Base-by-base conservation (phyloP, 1,140 invertebrate genomes). In the Eriocheir sinensis region DNA sequence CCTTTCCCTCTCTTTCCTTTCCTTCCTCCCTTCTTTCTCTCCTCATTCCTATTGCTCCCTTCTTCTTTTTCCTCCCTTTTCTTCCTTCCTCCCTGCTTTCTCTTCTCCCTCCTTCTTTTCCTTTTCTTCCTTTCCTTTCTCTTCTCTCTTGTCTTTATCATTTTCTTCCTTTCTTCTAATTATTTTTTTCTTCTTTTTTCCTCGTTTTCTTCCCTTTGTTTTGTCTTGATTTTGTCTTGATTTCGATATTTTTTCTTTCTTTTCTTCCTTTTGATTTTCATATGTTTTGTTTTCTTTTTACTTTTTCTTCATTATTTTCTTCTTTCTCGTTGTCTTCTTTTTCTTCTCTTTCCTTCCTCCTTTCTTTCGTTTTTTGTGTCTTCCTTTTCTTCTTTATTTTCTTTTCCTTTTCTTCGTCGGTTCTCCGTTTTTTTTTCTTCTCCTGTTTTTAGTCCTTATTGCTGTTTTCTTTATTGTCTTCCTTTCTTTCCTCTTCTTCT, bases 21-120 rank as follows among this genome's bases (percentile, higher is more conserved):
- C n/a, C n/a, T n/a, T 72, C n/a, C n/a, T n/a, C 60, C 60, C n/a
- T 72, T n/a, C 60, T 72, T 72, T n/a, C 60, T n/a, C 60, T 72
- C 60, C n/a, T 72, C 60, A n/a, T 72, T 72, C 60, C 60, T 72
- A 15, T n/a, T n/a, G 12, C n/a, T n/a, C 60, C 60, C n/a, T n/a
- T 72, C 60, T 72, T n/a, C n/a, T n/a, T 72, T 72, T n/a, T 72
- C n/a, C n/a, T n/a, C n/a, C 60, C 60, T n/a, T 72, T n/a, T 72
- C n/a, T 72, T n/a, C 12, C n/a, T n/a, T 72, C n/a, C 60, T 72
- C 60, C n/a, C 60, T n/a, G 12, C 60, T 15, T n/a, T 72, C 60
- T n/a, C n/a, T 72, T n/a, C n/a, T 72, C 60, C 60, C n/a, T 72
- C 60, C 60, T n/a, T 72, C n/a, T n/a, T n/a, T 72, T 72, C n/a